Evolutionary conservation across 2,797 vertebrate genomes (phyloP).

Genomic region (Nannoperca australis): DNA sequence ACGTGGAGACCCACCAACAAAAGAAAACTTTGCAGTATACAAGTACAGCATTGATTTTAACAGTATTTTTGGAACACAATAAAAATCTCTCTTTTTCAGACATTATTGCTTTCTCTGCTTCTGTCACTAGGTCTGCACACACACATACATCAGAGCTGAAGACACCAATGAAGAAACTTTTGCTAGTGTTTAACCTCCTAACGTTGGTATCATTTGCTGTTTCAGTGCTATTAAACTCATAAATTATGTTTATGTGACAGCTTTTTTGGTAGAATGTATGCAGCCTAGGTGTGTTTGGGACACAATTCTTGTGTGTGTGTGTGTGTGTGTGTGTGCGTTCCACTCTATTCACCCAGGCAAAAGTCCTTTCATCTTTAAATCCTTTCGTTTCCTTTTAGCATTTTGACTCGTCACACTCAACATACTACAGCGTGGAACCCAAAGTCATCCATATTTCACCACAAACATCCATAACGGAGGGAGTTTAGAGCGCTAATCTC

Average conservation of each 20-base stretch:
- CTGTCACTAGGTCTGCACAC: background rate
- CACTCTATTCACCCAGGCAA: slow-evolving; percentile 7
- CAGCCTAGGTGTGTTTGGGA: background rate
- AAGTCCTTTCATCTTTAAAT: slow-evolving; percentile 40
- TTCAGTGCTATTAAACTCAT: slow-evolving; percentile 47
- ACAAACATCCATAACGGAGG: slow-evolving; percentile 44
- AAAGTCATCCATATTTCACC: slow-evolving; percentile 56
- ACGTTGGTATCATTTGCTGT: slow-evolving; percentile 19
- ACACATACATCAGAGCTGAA: slow-evolving; percentile 23
- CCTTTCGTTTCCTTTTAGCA: slow-evolving; percentile 33
- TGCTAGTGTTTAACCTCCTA: slow-evolving; percentile 24
- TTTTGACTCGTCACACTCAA: slow-evolving; percentile 32
- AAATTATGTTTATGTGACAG: slow-evolving; percentile 14
- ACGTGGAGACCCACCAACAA: background rate
- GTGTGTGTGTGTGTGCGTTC: background rate
- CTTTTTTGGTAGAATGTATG: background rate
- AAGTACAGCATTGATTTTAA: slow-evolving; percentile 14
- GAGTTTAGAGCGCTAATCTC: background rate
- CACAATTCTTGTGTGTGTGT: background rate
- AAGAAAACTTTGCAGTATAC: background rate
- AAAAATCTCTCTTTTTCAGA: slow-evolving; percentile 25
- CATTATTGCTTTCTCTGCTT: slow-evolving; percentile 22
- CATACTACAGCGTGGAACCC: background rate
- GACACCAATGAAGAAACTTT: slow-evolving; percentile 19
- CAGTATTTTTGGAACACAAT: slow-evolving; percentile 6